phyloP scores from a whole-genome alignment of 2,113 vertebrate genomes.

The Gallinago undulata region DNA sequence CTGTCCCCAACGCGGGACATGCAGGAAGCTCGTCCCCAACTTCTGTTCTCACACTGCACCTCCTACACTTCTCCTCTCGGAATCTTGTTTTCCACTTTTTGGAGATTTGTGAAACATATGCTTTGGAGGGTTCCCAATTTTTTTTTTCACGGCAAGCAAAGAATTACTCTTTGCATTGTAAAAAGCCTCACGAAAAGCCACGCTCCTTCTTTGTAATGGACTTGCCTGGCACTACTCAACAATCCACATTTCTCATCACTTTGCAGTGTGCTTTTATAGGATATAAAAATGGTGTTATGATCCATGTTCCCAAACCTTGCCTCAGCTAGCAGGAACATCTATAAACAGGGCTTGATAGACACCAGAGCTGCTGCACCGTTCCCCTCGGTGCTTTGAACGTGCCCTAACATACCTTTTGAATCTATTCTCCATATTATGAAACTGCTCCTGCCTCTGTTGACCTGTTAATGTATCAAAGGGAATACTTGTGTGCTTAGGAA shows the following conservation, averaged over 20 bases:
- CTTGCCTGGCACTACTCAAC: constrained; percentile 34
- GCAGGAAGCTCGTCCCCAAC: background rate
- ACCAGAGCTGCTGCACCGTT: constrained; percentile 5
- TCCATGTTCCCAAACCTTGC: constrained; percentile 59
- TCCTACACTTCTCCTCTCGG: constrained; percentile 23
- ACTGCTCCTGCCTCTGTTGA: background rate
- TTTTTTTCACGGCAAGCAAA: constrained; percentile 1
- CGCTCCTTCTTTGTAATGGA: background rate
- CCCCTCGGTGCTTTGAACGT: background rate
- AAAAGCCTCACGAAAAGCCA: background rate
- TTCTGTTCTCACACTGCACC: constrained; percentile 11
- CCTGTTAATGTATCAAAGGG: background rate
- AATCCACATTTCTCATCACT: constrained; percentile 37
- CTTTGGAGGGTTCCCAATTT: constrained; percentile 55
- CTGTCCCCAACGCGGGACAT: background rate
- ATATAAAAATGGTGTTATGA: constrained; percentile 63
- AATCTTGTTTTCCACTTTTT: constrained; percentile 55
- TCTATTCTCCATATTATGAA: background rate
- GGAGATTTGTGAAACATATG: constrained; percentile 57
- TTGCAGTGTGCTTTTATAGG: constrained; percentile 54
- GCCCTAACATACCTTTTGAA: background rate
- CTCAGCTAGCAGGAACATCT: constrained; percentile 47
- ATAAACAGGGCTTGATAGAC: constrained; percentile 54
- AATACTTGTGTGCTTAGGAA: background rate
- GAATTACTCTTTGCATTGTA: background rate